These are phyloP conservation scores for Ametastegia equiseti DNA, from an alignment of 2,888 invertebrate genomes.

Conservation along the genomic window DNA sequence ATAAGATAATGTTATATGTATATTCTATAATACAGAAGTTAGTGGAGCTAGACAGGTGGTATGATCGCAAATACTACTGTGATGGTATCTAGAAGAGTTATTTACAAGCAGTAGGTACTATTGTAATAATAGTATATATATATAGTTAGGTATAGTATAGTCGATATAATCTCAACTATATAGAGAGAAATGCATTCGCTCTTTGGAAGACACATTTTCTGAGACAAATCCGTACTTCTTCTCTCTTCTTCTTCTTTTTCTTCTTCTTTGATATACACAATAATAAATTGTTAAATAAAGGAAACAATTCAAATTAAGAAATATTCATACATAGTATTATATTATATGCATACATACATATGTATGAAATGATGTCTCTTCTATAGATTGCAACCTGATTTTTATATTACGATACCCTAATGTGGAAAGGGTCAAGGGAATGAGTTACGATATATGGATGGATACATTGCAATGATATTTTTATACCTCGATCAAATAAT, in stretches of 20 bases:
- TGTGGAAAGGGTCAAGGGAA: conserved; percentile 39
- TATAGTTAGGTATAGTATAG: no score
- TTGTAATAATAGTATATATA: no score
- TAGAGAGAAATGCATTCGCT: conserved; percentile 58
- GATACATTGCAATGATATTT: conserved; percentile 34
- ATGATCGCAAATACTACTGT: conserved; percentile 67
- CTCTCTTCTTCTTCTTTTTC: not conserved
- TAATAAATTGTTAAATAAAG: no score
- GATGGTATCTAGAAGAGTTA: conserved; percentile 64
- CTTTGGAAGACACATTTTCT: conserved; percentile 92
- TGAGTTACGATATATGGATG: not conserved
- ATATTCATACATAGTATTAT: conserved; percentile 18
- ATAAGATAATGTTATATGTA: no score
- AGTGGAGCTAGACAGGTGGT: conserved; percentile 66
- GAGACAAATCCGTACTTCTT: conserved; percentile 73
- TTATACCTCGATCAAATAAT: no score
- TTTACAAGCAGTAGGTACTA: conserved; percentile 74
- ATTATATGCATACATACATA: conserved; percentile 15
- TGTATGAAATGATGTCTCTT: no score
- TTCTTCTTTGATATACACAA: not conserved
- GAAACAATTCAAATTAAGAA: no score
- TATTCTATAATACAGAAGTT: conserved; percentile 60
- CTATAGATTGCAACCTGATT: no score
- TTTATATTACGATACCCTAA: conserved; percentile 3
- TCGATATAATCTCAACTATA: no score